Base-by-base conservation (phyloP, 2,797 vertebrate species). In the Lithobates pipiens region DNA sequence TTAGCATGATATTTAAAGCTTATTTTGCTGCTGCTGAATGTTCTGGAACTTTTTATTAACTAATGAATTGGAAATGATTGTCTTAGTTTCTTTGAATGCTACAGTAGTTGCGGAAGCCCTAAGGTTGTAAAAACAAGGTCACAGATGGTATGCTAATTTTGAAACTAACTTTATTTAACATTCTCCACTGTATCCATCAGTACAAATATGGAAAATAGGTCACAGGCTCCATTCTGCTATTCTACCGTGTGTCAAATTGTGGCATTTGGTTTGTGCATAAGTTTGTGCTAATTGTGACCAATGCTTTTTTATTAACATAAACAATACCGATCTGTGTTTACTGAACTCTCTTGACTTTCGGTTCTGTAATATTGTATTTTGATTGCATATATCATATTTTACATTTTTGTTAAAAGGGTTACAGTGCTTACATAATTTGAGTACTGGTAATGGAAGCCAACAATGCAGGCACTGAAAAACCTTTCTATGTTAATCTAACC, bases 61-160 rank as follows among this genome's bases (percentile, higher is more conserved):
- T 86, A 77, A 87, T 87, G 76, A 78, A 83, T 74, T 87, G 76
- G 44, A 87, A 75, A 79, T 61, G 32, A 79, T 78, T 69, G 42
- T 73, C 70, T 79, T 74, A 83, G 77, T 83, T 72, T 83, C 75
- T 87, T 80, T 87, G 76, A 79, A 69, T 83, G 76, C 69, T 75
- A 67, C 85, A 79, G 76, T 87, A 87, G 76, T 87, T 83, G 34
- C 75, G 73, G 82, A 87, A 87, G 85, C 85, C 85, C 85, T 78
- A 74, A 87, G 85, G 85, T 90, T 80, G 71, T 85, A 83, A 74
- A 61, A 82, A 89, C 81, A 80, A 61, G 74, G 1, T 70, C 85
- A 29, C 73, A 78, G 79, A 50, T 50, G 10, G n/a, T 78, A 5
- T 85, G 54, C 83, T 90, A 85, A 88, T 80, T 85, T 78, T 88